Base-by-base conservation (phyloP, 2,797 vertebrate species). In the Coregonus ussuriensis region DNA sequence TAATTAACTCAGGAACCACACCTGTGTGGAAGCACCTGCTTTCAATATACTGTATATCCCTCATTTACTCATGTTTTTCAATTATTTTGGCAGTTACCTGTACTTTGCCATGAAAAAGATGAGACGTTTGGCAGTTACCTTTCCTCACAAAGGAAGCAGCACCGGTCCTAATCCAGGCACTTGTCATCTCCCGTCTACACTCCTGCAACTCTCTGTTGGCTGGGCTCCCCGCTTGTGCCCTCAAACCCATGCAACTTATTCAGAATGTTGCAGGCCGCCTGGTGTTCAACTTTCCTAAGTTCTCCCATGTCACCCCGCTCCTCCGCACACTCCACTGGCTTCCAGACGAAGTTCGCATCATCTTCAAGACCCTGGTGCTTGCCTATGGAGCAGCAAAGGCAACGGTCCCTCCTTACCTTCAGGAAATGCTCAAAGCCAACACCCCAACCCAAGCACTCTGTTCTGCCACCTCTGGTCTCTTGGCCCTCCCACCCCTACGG, bases 301-400 rank as follows among this genome's bases (percentile, higher is more conserved):
- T 9, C 7, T 41, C 7, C 41, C 41, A 41, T 41, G 41, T 41
- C 41, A 41, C 7, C 41, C 41, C 7, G 29, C 56, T 74, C 25
- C 6, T 74, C 15, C 5, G 18, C 71, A 25, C 9, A 25, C 71
- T 18, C n/a, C 52, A 72, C 52, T 72, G 71, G 71, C 71, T 72
- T 9, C 71, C n/a, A 18, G 21, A 29, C 7, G 1, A 16, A 41
- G 70, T 41, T 4, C 41, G 16, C 41, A 1, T 54, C 14, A 4
- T 18, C 56, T 21, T 59, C 18, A 59, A 21, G 56, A 59, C 18
- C 9, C 6, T 59, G 56, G 53, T 59, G 56, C 18, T 59, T n/a
- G 18, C 56, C 18, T n/a, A 59, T 9, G 9, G 41, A 47, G 41
- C 41, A 47, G 41, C 2, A 47, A 47, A 2, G 41, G 41, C 41